Base-by-base conservation (phyloP, 2,113 vertebrate genomes). In the Lampris megalopsis region DNA sequence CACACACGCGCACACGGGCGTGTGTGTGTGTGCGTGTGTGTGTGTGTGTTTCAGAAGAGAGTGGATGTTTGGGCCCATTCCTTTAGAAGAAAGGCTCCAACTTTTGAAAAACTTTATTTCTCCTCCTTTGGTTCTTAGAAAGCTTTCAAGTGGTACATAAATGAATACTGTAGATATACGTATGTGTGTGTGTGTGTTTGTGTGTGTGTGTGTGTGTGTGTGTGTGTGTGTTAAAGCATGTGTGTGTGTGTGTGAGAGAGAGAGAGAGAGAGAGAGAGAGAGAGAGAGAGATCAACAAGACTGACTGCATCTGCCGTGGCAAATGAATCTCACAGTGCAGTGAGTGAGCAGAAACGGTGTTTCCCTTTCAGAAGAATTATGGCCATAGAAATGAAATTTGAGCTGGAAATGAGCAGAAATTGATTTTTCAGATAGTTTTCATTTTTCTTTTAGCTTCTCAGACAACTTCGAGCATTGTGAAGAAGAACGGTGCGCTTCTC, bases 381-480 rank as follows among this genome's bases (percentile, higher is more conserved):
- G 35, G 9, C 78, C 59, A 35, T 47, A 77, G 43, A 81, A 90
- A 87, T 85, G 82, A 89, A 24, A 84, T 90, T 86, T 58, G 40
- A 61, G 72, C 78, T 63, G 71, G 64, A 83, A 75, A 71, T 71
- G 63, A 60, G 50, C 65, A 73, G 40, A 24, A 24, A 88, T 83
- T 83, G 84, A 88, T 90, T 89, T 78, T 68, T 81, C 48, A 70
- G 60, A 0, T 66, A 40, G 64, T 75, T 72, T 73, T 59, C 63
- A 77, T 81, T 73, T 73, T 80, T n/a, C 7, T 45, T 45, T 45
- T 57, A 49, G 83, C 77, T 78, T 77, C 66, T 83, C 67, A 68
- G 67, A 11, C 1, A 8, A 62, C 59, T 45, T 24, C 24, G 24
- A 45, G 43, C 4, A 7, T 5, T 5, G 7, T 45, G 7, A 7